Percentiles rank a stretch among this genome's conserved stretches.
Conservation (phyloP, 2,888 invertebrate genomes). For the Phorcus lineatus region DNA sequence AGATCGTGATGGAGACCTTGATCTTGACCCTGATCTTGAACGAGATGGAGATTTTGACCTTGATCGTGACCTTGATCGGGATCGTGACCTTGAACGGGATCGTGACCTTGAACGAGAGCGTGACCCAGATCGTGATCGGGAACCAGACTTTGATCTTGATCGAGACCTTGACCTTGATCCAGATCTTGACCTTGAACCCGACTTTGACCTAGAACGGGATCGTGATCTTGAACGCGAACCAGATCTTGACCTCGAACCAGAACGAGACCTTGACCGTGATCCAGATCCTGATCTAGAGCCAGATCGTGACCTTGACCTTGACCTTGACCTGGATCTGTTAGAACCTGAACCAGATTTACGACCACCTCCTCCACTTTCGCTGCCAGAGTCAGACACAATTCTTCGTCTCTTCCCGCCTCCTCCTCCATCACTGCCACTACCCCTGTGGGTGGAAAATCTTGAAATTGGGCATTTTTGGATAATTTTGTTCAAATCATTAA, state of each 20-base stretch:
- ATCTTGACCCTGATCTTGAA: constrained; percentile 40
- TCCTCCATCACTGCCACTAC: constrained; percentile 58
- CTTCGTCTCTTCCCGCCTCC: constrained; percentile 64
- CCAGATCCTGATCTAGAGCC: constrained; percentile 39
- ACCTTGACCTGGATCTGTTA: constrained; percentile 68
- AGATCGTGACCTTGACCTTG: constrained; percentile 42
- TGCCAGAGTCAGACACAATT: constrained; percentile 63
- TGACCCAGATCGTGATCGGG: constrained; percentile 41
- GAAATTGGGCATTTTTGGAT: background rate
- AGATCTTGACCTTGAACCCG: constrained; percentile 43
- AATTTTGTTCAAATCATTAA: no score
- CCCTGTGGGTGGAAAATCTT: constrained; percentile 43
- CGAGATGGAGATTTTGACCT: constrained; percentile 41
- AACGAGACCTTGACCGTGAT: constrained; percentile 43
- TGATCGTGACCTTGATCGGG: constrained; percentile 60
- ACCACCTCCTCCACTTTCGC: constrained; percentile 42
- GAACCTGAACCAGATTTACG: constrained; percentile 41
- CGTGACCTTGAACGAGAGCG: constrained; percentile 42
- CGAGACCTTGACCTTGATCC: constrained; percentile 60
- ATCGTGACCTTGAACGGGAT: constrained; percentile 43
- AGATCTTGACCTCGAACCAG: constrained; percentile 43
- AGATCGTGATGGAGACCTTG: constrained; percentile 42
- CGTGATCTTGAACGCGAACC: constrained; percentile 39
- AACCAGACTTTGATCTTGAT: constrained; percentile 41
- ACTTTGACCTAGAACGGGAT: constrained; percentile 40